phyloP scores from a whole-genome alignment of 2,888 invertebrate species.

The Dione juno region DNA sequence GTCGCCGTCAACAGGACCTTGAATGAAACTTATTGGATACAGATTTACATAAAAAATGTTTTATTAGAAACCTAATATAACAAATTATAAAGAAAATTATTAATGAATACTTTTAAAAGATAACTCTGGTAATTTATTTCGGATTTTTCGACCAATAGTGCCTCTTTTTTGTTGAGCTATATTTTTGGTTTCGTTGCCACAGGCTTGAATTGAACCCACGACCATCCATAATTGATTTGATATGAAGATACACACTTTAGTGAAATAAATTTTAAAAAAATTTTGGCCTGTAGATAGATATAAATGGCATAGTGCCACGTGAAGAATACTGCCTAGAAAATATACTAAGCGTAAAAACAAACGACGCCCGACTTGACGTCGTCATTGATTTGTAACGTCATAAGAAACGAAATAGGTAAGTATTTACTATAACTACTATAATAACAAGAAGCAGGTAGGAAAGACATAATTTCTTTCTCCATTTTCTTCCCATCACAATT shows the following conservation, averaged over 20 bases:
- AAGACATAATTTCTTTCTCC: neutral
- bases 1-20: neutral
- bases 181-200: too few species aligned
- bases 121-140: neutral
- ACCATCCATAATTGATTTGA: too few species aligned
- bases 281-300: too few species aligned
- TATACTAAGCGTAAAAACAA: neutral
- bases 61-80: neutral
- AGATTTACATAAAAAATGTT: neutral
- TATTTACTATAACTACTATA: too few species aligned
- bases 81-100: neutral
- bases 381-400: too few species aligned
- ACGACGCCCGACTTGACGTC: neutral
- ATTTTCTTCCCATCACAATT: neutral
- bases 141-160: neutral
- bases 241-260: too few species aligned
- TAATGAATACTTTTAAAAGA: neutral
- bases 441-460: neutral
- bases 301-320: too few species aligned
- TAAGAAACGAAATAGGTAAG: neutral
- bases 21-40: neutral
- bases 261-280: too few species aligned
- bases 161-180: too few species aligned
- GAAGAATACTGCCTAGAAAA: neutral
- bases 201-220: too few species aligned